Evolutionary conservation across 1,140 invertebrate species (phyloP), one percentile per base, ranked within the genome.

Genomic region (Macrobrachium rosenbergii): DNA sequence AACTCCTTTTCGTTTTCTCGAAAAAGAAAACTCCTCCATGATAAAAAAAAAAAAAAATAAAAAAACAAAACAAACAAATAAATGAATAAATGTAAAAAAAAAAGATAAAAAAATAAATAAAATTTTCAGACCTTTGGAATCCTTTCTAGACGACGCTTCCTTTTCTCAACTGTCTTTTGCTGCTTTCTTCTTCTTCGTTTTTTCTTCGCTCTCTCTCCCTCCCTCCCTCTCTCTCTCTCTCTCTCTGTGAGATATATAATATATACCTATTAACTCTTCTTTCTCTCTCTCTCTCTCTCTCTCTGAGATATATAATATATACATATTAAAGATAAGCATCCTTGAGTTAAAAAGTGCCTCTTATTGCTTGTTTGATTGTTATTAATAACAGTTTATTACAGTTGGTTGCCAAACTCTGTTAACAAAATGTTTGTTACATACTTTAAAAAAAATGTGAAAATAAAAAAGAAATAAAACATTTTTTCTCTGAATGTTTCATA

Each of bases 291-390:
- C 17, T 23, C 62, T 63, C 23, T 7, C n/a, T 43, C n/a, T 12
- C 16, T 8, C 1, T 60, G 75, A 28, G 16, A 83, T 73, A 83
- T 37, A 77, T 19, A 64, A 80, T 72, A 72, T 72, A 72, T 23
- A 72, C 14, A 72, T 72, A 72, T 72, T 28, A 28, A 72, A 28
- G 37, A 28, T 28, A 72, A 72, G 37, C 37, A 78, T 82, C 85
- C 85, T 79, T 87, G 72, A 87, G 85, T 87, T 87, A 81, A 87
- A 43, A 87, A 87, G 85, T 87, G 85, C 85, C 85, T 87, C 78
- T 81, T 87, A 87, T 87, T 87, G 77, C 79, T 87, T 87, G 85
- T 87, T 87, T 87, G 59, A 87, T 87, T 87, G 85, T 87, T 87
- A 87, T 76, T 76, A 17, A 87, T 81, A 63, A 82, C 78, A 87